Evolutionary conservation across 2,888 invertebrate genomes (phyloP), one percentile per base, ranked within the genome.

Genomic region (Dilophus febrilis): DNA sequence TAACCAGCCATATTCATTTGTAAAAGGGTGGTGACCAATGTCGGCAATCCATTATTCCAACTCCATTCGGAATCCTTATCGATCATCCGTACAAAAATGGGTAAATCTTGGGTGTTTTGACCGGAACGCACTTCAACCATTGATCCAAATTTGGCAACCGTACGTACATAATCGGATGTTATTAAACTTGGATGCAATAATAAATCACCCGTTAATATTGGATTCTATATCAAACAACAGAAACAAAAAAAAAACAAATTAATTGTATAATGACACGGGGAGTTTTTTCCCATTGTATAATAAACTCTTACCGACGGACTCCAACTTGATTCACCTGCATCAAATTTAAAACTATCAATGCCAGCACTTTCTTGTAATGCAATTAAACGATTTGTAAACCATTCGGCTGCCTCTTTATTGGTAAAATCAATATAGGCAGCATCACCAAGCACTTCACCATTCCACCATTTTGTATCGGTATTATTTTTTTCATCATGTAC

Each of bases 281-380:
- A n/a, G n/a, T n/a, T n/a, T 7, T n/a, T 31, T 5, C 28, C 3
- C 17, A 22, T 4, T 22, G 8, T 38, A 18, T n/a, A 33, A 11
- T 36, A 2, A 16, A n/a, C 8, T 41, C 41, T 47, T 41, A 65
- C 61, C 41, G 64, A 56, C 1, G 76, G 74, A 7, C 71, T 50
- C 70, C 72, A 79, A 41, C 71, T 70, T 1, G 64, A 56, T 58
- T 83, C 82, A 4, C 83, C 85, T 3, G 82, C 82, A 56, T 84
- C 81, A 50, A 84, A 84, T 57, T 82, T 83, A 49, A 78, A 82
- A 44, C 76, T 72, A 46, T 79, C 76, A 26, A 85, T 70, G 1
- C 74, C 76, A 37, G 73, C 72, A 5, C 69, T 64, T 0, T 65
- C 59, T 46, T 73, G 63, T 2, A 91, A 47, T 4, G 19, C 10